Evolutionary conservation across 2,113 vertebrate genomes (phyloP), one percentile per base, ranked within the genome.

Genomic region (Gracilinanus agilis): DNA sequence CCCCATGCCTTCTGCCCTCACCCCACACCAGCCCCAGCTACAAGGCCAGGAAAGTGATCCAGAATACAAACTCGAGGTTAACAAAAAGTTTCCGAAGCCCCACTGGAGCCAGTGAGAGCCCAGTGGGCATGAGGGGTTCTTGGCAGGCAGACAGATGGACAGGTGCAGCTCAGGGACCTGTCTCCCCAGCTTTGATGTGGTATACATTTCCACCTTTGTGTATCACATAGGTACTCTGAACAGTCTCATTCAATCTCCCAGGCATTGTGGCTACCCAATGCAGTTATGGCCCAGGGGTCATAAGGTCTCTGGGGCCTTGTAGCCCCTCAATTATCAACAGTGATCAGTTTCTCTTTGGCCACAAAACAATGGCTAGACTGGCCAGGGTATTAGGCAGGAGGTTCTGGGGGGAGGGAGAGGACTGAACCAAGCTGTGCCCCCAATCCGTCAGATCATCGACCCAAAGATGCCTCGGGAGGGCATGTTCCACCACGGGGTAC

Each of bases 391-490:
- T 91, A 75, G 89, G 19, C 67, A 54, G 34, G 55, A 11, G 24
- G 90, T 88, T 53, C 49, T 25, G 27, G 49, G 56, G 56, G 88
- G 92, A 93, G 24, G 56, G 89, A 49, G 24, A 89, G 56, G 92
- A 90, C 90, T 92, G 91, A 95, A 95, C 49, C 90, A 94, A 94
- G 94, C 56, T 89, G 55, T 94, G 61, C 34, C 96, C 88, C 54
- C 97, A 88, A 23, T 93, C 56, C 93, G 83, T 89, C 97, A 99
- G 99, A 99, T 99, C 97, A 99, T 99, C 90, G 99, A 99, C 96
- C 99, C 99, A 44, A 99, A 99, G 98, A 99, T 99, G 99, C 99
- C 99, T 25, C 99, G 99, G 94, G 99, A 99, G 98, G 99, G 99
- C 88, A 99, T 99, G 98, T 99, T 99, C 97, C 99, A 99, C 97